These are phyloP conservation scores for Sminthurides bifidus DNA, from an alignment of 1,140 invertebrate genomes.

Conservation along the genomic window DNA sequence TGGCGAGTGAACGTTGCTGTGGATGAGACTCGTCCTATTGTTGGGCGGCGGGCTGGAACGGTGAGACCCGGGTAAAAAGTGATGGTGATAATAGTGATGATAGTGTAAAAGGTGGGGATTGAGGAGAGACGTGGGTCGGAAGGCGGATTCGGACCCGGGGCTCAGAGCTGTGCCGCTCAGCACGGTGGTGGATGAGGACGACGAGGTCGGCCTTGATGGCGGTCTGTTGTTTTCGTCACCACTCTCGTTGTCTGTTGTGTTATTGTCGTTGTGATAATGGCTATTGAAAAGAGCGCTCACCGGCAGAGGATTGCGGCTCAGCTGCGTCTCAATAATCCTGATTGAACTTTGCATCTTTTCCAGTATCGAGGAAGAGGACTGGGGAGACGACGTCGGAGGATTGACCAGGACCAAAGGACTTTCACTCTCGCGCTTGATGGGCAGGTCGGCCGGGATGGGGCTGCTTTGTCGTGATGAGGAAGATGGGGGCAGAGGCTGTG, in stretches of 20 bases:
- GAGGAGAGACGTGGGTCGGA: no score
- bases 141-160: no score
- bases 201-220: conserved; percentile 14
- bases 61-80: background rate
- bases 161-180: no score
- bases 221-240: conserved; percentile 24
- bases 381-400: no score
- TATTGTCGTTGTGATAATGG: background rate
- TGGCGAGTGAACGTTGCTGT: conserved; percentile 25
- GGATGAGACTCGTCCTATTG: conserved; percentile 34
- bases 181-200: conserved; percentile 6
- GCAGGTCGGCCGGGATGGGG: no score
- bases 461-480: no score
- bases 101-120: background rate
- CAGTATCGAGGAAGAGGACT: background rate
- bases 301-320: no score
- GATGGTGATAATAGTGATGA: background rate
- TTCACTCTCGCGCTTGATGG: no score
- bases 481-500: background rate
- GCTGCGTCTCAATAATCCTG: background rate
- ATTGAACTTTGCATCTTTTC: background rate
- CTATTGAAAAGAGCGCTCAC: background rate
- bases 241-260: no score
- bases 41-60: background rate
- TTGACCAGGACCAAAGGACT: no score